phyloP scores from a whole-genome alignment of 2,113 vertebrate genomes.

The Uria aalge region DNA sequence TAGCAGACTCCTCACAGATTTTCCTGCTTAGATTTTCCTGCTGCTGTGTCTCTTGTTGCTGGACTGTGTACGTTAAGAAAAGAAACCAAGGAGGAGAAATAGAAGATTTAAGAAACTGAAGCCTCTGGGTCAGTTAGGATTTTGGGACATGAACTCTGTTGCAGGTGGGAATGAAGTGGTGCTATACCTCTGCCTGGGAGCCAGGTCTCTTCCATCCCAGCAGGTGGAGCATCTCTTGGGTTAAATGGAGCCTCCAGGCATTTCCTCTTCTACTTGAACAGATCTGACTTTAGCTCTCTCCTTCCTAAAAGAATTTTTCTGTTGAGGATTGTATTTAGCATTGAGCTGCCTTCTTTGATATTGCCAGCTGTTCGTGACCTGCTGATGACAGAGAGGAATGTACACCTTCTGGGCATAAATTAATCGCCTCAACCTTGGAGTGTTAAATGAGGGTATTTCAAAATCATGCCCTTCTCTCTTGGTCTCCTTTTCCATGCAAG shows the following conservation, averaged over 20 bases:
- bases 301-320: neutral
- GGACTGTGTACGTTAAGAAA: neutral
- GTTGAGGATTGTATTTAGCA: neutral
- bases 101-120: neutral
- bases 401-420: neutral
- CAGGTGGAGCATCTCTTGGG: neutral
- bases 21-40: neutral
- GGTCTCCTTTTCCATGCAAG: neutral
- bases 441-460: neutral
- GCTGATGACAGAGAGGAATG: neutral
- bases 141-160: neutral
- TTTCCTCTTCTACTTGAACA: neutral
- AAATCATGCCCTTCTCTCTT: neutral
- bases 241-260: neutral
- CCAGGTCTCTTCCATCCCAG: neutral
- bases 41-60: neutral
- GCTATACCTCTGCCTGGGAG: neutral
- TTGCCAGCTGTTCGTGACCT: neutral
- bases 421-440: neutral
- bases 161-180: neutral
- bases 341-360: neutral
- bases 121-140: neutral
- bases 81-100: neutral
- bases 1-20: neutral
- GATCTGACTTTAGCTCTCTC: neutral